Percentiles rank a stretch among this genome's conserved stretches.
Conservation (phyloP, 2,888 invertebrate species). For the Polyommatus icarus region DNA sequence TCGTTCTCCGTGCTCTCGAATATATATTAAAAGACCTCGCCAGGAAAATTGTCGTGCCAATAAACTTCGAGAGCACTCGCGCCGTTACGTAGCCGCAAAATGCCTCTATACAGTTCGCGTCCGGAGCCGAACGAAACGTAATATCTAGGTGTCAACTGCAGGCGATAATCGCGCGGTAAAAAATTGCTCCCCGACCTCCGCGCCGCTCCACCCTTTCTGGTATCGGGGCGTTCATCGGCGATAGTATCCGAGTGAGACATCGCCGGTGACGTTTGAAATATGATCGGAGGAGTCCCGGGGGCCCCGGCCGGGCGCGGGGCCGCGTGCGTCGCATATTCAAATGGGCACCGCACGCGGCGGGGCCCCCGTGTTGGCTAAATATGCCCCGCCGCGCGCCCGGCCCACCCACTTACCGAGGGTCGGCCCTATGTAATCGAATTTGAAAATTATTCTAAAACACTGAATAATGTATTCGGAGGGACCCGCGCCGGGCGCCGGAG, state of each 20-base stretch:
- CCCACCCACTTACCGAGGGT: constrained; percentile 72
- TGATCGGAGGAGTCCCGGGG: constrained; percentile 76
- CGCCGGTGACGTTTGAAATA: constrained; percentile 80
- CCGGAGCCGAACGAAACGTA: constrained; percentile 64
- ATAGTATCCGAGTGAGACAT: constrained; percentile 81
- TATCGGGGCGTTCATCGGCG: constrained; percentile 76
- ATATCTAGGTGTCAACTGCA: constrained; percentile 80
- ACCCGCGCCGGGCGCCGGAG: constrained; percentile 71
- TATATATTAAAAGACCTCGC: constrained; percentile 42
- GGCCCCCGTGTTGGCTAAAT: constrained; percentile 81
- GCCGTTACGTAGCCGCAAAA: constrained; percentile 58
- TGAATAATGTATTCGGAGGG: constrained; percentile 80
- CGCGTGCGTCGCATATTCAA: constrained; percentile 80
- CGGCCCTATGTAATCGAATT: constrained; percentile 81
- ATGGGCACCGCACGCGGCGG: constrained; percentile 77
- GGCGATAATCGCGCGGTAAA: constrained; percentile 77
- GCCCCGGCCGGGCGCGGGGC: constrained; percentile 60
- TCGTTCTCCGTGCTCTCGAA: background rate
- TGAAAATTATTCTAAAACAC: constrained; percentile 82
- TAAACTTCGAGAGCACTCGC: constrained; percentile 66
- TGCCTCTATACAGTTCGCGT: constrained; percentile 47
- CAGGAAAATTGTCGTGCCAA: constrained; percentile 62
- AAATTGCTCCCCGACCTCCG: constrained; percentile 63
- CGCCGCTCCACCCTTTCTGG: constrained; percentile 75
- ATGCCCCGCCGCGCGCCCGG: constrained; percentile 67